Evolutionary conservation across 1,140 invertebrate genomes (phyloP), one percentile per base, ranked within the genome.

Genomic region (Brachionus manjavacas): DNA sequence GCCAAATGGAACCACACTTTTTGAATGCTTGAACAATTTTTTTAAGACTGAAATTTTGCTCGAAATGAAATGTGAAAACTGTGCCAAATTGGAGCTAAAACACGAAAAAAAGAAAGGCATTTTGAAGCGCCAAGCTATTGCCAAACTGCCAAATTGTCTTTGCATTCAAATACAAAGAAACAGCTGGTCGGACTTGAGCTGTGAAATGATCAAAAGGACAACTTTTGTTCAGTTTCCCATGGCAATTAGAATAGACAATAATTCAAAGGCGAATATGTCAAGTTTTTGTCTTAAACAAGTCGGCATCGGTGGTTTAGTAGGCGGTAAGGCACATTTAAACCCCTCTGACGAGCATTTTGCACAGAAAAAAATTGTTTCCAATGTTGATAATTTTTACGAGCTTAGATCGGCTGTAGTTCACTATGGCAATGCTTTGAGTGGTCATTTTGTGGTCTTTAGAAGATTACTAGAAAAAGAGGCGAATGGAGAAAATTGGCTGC

Each of bases 1-100:
- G 8, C 70, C 23, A 20, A 49, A 11, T 43, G 28, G 64, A 1
- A 80, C 55, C 20, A 68, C 35, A 14, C n/a, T 81, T 2, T 68
- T 64, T 16, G 79, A 81, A 28, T 81, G 79, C 46, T 64, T 81
- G 35, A 68, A 81, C 64, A 68, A 81, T 12, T 81, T 64, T 46
- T 81, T 81, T 28, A 81, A 81, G 25, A 31, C 52, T 4, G 79
- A 81, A 81, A 28, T 81, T 25, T n/a, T 81, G 3, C 11, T 2
- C 12, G 79, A 68, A 64, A 81, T 81, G 79, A 81, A 81, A 81
- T 81, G 79, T 35, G 79, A 81, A 68, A 81, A 81, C 64, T 81
- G 79, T 81, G 25, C 12, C 1, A 81, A 81, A 68, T 16, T 11
- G 8, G 79, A 43, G 11, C 2, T 64, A 1, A 31, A 31, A 35